A percentile compares a stretch with the other conserved stretches of the same genome.
Evolutionary conservation across 1,140 invertebrate genomes (phyloP).

Genomic region (Atopsyche davidsoni): DNA sequence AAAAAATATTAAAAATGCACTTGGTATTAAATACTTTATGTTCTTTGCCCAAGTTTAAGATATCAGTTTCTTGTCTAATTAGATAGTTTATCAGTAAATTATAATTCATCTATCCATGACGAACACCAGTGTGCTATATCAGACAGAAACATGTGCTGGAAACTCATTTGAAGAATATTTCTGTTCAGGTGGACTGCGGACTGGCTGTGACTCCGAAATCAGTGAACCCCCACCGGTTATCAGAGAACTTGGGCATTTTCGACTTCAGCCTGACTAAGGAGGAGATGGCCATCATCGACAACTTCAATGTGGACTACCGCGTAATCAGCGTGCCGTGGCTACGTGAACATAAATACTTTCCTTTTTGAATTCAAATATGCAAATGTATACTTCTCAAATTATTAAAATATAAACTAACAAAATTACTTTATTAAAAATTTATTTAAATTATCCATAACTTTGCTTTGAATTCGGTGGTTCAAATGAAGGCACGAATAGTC

Average conservation of each 20-base stretch:
- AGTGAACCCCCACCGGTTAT: constrained; percentile 52
- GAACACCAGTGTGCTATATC: no score
- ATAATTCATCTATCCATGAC: no score
- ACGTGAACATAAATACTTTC: constrained; percentile 48
- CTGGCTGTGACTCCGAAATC: constrained; percentile 36
- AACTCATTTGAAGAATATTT: no score
- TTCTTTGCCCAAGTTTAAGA: no score
- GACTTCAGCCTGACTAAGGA: constrained; percentile 51
- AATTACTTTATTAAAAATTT: background rate
- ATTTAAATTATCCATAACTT: background rate
- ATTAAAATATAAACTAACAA: background rate
- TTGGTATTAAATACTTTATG: no score
- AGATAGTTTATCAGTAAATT: no score
- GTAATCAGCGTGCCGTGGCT: constrained; percentile 38
- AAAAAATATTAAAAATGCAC: no score
- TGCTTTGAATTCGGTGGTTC: background rate
- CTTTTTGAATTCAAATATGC: constrained; percentile 19
- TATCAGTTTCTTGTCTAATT: no score
- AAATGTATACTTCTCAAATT: constrained; percentile 33
- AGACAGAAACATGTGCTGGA: no score
- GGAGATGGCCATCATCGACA: constrained; percentile 34
- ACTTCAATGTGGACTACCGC: constrained; percentile 35
- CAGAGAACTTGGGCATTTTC: constrained; percentile 56
- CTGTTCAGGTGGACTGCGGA: background rate
- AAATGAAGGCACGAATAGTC: background rate